Conservation (phyloP, 2,888 invertebrate genomes). For the Thalpophila matura region DNA sequence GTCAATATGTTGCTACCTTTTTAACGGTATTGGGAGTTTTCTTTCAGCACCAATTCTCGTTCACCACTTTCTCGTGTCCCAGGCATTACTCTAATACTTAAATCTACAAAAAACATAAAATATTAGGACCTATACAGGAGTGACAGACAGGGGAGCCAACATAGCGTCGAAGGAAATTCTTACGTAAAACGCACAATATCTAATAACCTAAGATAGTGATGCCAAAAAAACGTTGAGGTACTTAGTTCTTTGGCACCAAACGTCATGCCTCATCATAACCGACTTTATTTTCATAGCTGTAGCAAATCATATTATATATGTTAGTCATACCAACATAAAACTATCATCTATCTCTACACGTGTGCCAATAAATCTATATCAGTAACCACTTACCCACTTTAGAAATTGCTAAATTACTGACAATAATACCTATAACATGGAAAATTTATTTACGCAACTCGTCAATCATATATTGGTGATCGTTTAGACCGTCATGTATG, state of each 20-base stretch:
- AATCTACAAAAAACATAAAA: no score
- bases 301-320: not conserved
- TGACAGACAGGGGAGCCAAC: no score
- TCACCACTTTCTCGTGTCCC: no score
- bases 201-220: no score
- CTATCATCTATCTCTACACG: slow-evolving; percentile 9
- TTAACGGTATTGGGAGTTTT: no score
- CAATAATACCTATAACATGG: slow-evolving; percentile 16
- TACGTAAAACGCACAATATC: no score
- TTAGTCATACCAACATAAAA: not conserved
- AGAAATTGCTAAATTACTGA: slow-evolving; percentile 16
- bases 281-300: not conserved
- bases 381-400: slow-evolving; percentile 27
- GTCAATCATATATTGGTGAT: slow-evolving; percentile 42
- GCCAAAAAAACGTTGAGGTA: no score
- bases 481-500: slow-evolving; percentile 30
- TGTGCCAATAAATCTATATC: slow-evolving; percentile 37
- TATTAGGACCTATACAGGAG: no score
- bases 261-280: not conserved
- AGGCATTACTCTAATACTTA: no score
- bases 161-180: no score
- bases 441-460: slow-evolving; percentile 36
- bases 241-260: not conserved
- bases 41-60: no score
- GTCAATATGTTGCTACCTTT: no score